Evolutionary conservation across 2,113 vertebrate genomes (phyloP).

Genomic region (Riparia riparia): DNA sequence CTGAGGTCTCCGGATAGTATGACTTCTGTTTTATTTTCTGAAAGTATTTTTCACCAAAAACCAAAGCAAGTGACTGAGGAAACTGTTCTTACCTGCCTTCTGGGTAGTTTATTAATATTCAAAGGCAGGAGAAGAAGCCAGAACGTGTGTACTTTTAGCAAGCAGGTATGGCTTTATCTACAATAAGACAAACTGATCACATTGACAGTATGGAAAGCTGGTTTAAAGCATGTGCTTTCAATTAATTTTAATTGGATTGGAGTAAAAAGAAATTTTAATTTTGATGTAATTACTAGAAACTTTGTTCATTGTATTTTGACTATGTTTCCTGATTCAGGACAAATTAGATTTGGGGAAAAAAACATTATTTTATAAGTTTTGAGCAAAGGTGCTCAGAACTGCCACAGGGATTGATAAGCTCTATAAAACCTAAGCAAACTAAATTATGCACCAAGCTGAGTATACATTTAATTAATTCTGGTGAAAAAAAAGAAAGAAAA

Average conservation of each 20-base stretch:
- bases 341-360: slow-evolving; percentile 26
- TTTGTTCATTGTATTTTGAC: slow-evolving; percentile 21
- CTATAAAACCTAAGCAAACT: slow-evolving; percentile 3
- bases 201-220: slow-evolving; percentile 6
- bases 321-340: slow-evolving; percentile 7
- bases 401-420: neutral
- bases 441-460: neutral
- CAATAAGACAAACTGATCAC: slow-evolving; percentile 52
- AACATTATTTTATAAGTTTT: neutral
- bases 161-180: slow-evolving; percentile 18
- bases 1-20: neutral
- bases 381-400: neutral
- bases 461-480: slow-evolving; percentile 7
- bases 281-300: slow-evolving; percentile 5
- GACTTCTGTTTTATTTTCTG: neutral
- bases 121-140: neutral
- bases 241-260: slow-evolving; percentile 58
- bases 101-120: slow-evolving; percentile 38
- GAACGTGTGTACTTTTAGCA: neutral
- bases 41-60: slow-evolving; percentile 8
- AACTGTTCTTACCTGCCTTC: neutral
- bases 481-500: neutral
- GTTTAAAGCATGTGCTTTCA: slow-evolving; percentile 20
- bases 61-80: neutral
- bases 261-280: slow-evolving; percentile 52